Conservation (phyloP, 2,888 invertebrate species). For the Dicranocentrus wangi region DNA sequence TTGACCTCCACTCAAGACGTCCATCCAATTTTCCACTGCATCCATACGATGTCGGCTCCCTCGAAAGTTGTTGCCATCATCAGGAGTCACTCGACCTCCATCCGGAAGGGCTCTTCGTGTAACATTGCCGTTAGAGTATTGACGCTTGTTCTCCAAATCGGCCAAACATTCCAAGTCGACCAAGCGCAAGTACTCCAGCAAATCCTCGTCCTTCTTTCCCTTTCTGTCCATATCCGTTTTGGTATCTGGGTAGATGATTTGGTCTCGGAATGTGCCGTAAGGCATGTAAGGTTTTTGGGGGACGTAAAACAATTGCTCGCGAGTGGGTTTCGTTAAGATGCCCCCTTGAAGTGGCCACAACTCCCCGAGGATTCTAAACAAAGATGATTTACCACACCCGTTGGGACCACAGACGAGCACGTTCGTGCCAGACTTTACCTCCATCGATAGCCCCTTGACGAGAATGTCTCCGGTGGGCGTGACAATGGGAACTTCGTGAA, state of each 20-base stretch:
- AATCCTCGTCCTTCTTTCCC: conserved; percentile 84
- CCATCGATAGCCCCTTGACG: conserved; percentile 84
- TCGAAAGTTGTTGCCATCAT: conserved; percentile 29
- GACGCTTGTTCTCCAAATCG: conserved; percentile 77
- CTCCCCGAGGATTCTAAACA: conserved; percentile 96
- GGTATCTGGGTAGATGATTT: conserved; percentile 96
- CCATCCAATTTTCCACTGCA: conserved; percentile 98
- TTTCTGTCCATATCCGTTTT: conserved; percentile 84
- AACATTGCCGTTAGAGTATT: conserved; percentile 69
- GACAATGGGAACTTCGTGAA: conserved; percentile 93
- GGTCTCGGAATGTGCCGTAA: conserved; percentile 92
- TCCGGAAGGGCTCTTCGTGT: neutral
- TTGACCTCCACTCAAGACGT: conserved; percentile 97
- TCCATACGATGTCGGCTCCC: conserved; percentile 81
- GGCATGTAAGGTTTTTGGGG: conserved; percentile 99
- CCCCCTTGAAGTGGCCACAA: conserved; percentile 98
- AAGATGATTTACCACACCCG: conserved; percentile 97
- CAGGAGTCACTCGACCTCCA: neutral
- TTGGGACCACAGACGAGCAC: conserved; percentile 99
- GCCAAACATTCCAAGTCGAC: conserved; percentile 77
- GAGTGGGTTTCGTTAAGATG: conserved; percentile 93
- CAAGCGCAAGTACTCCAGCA: conserved; percentile 78
- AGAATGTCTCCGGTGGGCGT: conserved; percentile 98
- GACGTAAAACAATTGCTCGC: conserved; percentile 96
- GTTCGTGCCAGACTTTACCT: conserved; percentile 95